Conservation (phyloP, 23 tunicate species). For the Ascidia mentula region DNA sequence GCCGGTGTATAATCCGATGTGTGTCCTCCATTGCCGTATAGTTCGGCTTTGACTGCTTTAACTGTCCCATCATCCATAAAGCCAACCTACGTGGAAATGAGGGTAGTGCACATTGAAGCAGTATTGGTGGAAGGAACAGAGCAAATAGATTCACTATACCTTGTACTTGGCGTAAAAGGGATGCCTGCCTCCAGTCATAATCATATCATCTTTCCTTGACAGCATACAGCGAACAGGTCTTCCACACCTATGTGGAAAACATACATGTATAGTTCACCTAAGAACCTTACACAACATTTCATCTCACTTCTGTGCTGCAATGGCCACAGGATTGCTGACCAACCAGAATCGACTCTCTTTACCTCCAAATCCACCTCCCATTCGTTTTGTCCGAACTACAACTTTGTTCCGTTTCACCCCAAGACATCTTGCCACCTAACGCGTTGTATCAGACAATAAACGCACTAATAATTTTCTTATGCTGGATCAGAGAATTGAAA, state of each 20-base stretch:
- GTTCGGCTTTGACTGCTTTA: slow-evolving; percentile 1
- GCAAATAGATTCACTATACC: slow-evolving; percentile 6
- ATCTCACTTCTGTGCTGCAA: slow-evolving; percentile 37
- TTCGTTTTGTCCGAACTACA: slow-evolving; percentile 48
- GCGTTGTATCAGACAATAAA: too few relatives aligned
- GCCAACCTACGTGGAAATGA: slow-evolving; percentile 29
- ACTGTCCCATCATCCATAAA: slow-evolving; percentile 22
- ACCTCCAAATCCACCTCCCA: slow-evolving; percentile 96
- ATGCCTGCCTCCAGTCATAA: slow-evolving; percentile 44
- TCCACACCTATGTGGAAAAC: slow-evolving; percentile 14
- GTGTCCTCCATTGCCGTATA: slow-evolving; percentile 44
- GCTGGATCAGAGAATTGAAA: too few relatives aligned
- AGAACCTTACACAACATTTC: not conserved
- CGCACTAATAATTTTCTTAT: too few relatives aligned
- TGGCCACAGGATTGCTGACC: slow-evolving; percentile 35
- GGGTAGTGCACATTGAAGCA: not conserved
- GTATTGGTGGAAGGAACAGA: not conserved
- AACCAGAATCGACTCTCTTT: slow-evolving; percentile 53
- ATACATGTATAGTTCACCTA: not conserved
- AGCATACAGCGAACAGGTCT: slow-evolving; percentile 54
- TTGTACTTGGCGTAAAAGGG: slow-evolving; percentile 53
- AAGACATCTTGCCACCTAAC: too few relatives aligned
- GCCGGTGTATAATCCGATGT: slow-evolving; percentile 15
- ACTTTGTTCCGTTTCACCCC: slow-evolving; percentile 64
- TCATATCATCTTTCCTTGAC: slow-evolving; percentile 56